Evolutionary conservation across 2,888 invertebrate genomes (phyloP).

Genomic region (Antheraea assamensis): DNA sequence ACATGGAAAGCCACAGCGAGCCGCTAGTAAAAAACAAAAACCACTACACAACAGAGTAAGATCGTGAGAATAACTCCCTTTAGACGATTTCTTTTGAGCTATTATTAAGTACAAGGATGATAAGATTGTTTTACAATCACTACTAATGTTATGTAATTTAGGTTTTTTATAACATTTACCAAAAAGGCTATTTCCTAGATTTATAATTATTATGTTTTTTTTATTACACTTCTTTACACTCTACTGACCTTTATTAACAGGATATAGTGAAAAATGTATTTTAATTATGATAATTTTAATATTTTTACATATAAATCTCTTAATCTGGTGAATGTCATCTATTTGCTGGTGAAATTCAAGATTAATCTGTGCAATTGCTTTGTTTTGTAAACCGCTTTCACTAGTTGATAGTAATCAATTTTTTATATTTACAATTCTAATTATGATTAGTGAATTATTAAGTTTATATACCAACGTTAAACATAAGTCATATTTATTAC

Average conservation of each 20-base stretch:
- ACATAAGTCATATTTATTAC: slow-evolving; percentile 35
- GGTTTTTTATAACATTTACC: not conserved
- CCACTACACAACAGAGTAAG: no score
- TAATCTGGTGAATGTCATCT: slow-evolving; percentile 24
- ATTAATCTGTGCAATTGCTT: slow-evolving; percentile 30
- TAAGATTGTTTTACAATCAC: not conserved
- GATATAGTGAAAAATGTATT: not conserved
- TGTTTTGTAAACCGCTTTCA: slow-evolving; percentile 35
- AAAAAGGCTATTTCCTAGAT: not conserved
- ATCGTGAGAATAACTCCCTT: no score
- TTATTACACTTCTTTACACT: not conserved
- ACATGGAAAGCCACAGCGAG: no score
- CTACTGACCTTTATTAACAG: slow-evolving; percentile 4
- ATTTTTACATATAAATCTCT: slow-evolving; percentile 11
- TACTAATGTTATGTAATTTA: not conserved
- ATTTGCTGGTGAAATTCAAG: slow-evolving; percentile 32
- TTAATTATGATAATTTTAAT: not conserved
- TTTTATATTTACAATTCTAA: slow-evolving; percentile 22
- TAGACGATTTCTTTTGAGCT: not conserved
- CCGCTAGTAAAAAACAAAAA: no score
- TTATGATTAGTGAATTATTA: slow-evolving; percentile 28
- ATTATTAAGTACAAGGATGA: not conserved
- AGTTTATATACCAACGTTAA: slow-evolving; percentile 34
- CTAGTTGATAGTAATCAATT: slow-evolving; percentile 28
- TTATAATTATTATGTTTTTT: not conserved